These are phyloP conservation scores for Drosophila flavopinicola DNA, from an alignment of 2,888 invertebrate genomes.

Conservation along the genomic window DNA sequence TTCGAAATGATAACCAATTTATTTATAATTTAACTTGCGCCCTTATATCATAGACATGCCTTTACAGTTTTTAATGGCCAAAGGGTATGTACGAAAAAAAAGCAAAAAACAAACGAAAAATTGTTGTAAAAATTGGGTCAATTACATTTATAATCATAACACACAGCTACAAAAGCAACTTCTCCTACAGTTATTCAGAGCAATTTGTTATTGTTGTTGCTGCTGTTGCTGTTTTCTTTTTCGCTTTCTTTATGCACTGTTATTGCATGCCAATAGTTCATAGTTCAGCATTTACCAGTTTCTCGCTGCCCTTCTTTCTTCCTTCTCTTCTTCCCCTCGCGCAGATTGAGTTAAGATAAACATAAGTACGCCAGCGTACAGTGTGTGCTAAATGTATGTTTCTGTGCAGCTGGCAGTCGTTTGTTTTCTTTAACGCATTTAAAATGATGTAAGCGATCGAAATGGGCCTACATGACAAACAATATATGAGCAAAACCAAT, in stretches of 20 bases:
- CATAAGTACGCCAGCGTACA: conserved; percentile 35
- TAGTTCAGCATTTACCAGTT: conserved; percentile 53
- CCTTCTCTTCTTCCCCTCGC: neutral
- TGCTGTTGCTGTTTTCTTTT: conserved; percentile 13
- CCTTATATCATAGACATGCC: conserved; percentile 12
- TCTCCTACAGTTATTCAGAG: conserved; percentile 33
- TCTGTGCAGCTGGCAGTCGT: neutral
- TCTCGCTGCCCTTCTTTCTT: conserved; percentile 22
- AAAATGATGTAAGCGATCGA: too few relatives aligned
- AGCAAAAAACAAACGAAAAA: conserved; percentile 24
- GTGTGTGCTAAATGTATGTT: conserved; percentile 33
- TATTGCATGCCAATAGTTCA: conserved; percentile 70
- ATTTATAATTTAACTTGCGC: too few relatives aligned
- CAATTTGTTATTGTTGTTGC: conserved; percentile 31
- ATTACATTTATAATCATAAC: conserved; percentile 72
- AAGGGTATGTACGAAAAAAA: conserved; percentile 20
- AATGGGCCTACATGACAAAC: too few relatives aligned
- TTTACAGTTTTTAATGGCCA: neutral
- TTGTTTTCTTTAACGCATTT: too few relatives aligned
- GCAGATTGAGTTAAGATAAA: conserved; percentile 54
- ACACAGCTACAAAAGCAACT: conserved; percentile 40
- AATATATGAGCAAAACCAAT: too few relatives aligned
- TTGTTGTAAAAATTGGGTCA: conserved; percentile 64
- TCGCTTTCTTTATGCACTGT: conserved; percentile 39
- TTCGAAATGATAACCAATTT: too few relatives aligned